Base-by-base conservation (phyloP, 2,113 vertebrate genomes). In the Microtus oregoni region DNA sequence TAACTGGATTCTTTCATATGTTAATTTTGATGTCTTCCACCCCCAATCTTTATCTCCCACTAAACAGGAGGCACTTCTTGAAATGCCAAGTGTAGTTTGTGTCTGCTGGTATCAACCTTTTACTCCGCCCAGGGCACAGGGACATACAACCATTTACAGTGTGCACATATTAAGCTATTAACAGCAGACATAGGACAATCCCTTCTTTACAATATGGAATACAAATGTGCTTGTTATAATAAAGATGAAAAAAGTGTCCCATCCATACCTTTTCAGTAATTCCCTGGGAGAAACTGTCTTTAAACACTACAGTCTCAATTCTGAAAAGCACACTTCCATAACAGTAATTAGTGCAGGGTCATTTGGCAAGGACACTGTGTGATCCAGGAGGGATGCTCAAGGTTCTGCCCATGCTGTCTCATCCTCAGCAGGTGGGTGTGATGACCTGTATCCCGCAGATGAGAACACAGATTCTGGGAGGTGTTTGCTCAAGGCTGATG, bases 261-360 rank as follows among this genome's bases (percentile, higher is more conserved):
- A 65, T 86, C 47, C 19, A 9, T 35, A 2, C 32, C 19, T 15
- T 87, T 70, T 70, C 44, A 86, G 22, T 14, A 63, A 47, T n/a
- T 86, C 5, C 63, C 90, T 90, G 65, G 47, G 73, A 91, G 68
- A 93, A 78, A n/a, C 22, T 73, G 44, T 32, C 41, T 93, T 82
- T 63, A 9, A 41, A 30, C 19, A 30, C 32, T 30, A 76, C 26
- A 75, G 38, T 88, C 89, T 94, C 50, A 89, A 35, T 81, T 89
- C 68, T 83, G 61, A 86, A 67, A 41, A 32, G 32, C 8, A 47
- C 0, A 38, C 20, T 89, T 91, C 47, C 58, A 41, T 67, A 79
- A 30, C 30, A 47, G 14, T 38, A 86, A 41, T 14, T 12, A 15
- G 63, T 17, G 52, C 50, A n/a, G 44, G 65, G 55, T 76, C 87